Percentiles rank a stretch among this genome's conserved stretches.
Conservation (phyloP, 2,888 invertebrate genomes). For the Stenotaenia linearis region DNA sequence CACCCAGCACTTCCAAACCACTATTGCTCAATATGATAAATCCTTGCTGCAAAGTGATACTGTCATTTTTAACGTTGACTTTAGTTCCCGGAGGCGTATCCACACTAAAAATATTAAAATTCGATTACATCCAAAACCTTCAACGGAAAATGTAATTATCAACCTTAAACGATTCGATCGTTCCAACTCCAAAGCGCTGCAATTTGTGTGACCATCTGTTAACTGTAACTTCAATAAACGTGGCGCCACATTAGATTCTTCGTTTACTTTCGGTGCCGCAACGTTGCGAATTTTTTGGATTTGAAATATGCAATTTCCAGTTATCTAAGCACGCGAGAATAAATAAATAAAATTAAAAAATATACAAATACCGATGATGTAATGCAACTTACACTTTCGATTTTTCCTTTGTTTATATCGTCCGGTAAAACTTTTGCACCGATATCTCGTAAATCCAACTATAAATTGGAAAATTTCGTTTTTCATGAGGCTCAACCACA, state of each 20-base stretch:
- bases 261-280: constrained; percentile 82
- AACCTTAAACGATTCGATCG: constrained; percentile 60
- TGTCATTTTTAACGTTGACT: constrained; percentile 54
- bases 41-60: constrained; percentile 62
- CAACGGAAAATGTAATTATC: no score
- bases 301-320: constrained; percentile 63
- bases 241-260: constrained; percentile 74
- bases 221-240: constrained; percentile 75
- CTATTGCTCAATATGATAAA: constrained; percentile 64
- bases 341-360: constrained; percentile 39
- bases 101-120: constrained; percentile 50
- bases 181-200: constrained; percentile 71
- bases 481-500: background rate
- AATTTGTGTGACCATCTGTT: constrained; percentile 74
- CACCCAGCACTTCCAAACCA: constrained; percentile 71
- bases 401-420: constrained; percentile 58
- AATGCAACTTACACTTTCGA: constrained; percentile 45
- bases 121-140: no score
- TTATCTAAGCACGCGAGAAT: constrained; percentile 48
- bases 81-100: constrained; percentile 90
- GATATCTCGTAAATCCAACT: constrained; percentile 69
- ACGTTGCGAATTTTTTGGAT: constrained; percentile 82
- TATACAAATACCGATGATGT: background rate
- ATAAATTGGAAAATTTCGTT: constrained; percentile 34
- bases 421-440: constrained; percentile 68